phyloP scores from a whole-genome alignment of 2,113 vertebrate genomes.

The Nesoenas mayeri region DNA sequence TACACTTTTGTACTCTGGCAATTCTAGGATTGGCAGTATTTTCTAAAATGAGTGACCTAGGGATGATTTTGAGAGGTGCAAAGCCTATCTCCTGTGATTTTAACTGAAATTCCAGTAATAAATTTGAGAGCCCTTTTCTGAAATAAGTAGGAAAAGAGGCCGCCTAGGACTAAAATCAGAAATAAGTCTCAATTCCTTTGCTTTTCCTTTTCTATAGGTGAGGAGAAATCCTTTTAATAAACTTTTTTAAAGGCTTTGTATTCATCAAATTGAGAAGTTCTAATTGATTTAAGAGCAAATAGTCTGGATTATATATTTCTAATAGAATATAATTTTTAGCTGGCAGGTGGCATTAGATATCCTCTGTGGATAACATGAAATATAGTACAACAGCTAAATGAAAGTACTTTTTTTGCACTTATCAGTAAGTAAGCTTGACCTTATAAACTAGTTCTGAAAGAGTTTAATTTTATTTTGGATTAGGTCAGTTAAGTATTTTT shows the following conservation, averaged over 20 bases:
- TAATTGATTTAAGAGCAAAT: not conserved
- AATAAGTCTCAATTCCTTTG: not conserved
- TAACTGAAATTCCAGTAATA: not conserved
- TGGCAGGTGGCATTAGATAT: not conserved
- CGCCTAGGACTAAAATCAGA: not conserved
- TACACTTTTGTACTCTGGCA: not conserved
- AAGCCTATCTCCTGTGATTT: not conserved
- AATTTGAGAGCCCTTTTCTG: not conserved
- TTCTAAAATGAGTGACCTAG: not conserved
- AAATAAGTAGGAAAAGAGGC: not conserved
- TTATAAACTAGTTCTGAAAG: slow-evolving; percentile 18
- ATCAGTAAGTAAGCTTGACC: not conserved
- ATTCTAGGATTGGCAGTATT: not conserved
- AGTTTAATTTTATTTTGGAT: slow-evolving; percentile 10
- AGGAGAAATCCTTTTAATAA: not conserved
- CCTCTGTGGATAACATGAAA: not conserved
- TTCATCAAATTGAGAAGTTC: not conserved
- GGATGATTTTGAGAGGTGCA: not conserved
- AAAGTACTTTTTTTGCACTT: not conserved
- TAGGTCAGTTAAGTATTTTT: slow-evolving; percentile 15
- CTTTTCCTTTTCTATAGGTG: not conserved
- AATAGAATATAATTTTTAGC: not conserved
- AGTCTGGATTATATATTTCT: not conserved
- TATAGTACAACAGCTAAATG: not conserved
- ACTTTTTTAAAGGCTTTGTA: not conserved